These are phyloP conservation scores for Hylomyscus alleni DNA, from an alignment of 2,797 vertebrate species.

Conservation along the genomic window DNA sequence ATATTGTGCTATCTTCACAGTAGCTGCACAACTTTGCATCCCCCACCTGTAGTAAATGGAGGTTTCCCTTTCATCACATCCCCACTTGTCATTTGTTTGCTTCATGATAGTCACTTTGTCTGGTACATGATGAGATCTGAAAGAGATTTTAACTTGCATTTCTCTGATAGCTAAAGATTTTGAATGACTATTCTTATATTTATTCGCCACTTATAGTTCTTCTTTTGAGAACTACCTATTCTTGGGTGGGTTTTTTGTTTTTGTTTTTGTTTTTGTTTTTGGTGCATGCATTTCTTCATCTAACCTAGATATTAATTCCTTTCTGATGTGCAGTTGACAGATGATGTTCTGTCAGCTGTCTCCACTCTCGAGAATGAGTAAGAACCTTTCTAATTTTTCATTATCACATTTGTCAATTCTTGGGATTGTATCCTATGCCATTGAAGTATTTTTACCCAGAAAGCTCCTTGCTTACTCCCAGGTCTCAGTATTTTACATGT, in stretches of 20 bases:
- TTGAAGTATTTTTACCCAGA: not conserved
- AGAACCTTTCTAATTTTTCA: not conserved
- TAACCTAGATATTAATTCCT: not conserved
- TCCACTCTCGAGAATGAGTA: not conserved
- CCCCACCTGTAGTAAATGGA: not conserved
- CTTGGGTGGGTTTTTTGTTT: not conserved
- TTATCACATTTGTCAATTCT: not conserved
- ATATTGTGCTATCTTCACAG: not conserved
- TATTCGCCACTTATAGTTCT: not conserved
- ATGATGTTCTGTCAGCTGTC: too few species aligned
- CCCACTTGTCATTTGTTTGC: not conserved
- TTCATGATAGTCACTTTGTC: not conserved
- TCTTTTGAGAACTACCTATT: not conserved
- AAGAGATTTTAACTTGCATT: not conserved
- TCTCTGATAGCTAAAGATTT: not conserved
- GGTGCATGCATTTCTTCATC: not conserved
- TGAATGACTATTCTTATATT: not conserved
- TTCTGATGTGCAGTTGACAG: not conserved
- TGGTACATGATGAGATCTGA: too few species aligned
- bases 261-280: not conserved
- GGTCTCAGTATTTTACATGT: not conserved
- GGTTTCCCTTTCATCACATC: too few species aligned
- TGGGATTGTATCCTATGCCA: not conserved
- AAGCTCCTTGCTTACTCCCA: not conserved
- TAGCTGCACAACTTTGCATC: not conserved